Percentiles rank a stretch among this genome's conserved stretches.
Evolutionary conservation across 1,140 invertebrate species (phyloP).

Genomic region (Drosophila pallidifrons): DNA sequence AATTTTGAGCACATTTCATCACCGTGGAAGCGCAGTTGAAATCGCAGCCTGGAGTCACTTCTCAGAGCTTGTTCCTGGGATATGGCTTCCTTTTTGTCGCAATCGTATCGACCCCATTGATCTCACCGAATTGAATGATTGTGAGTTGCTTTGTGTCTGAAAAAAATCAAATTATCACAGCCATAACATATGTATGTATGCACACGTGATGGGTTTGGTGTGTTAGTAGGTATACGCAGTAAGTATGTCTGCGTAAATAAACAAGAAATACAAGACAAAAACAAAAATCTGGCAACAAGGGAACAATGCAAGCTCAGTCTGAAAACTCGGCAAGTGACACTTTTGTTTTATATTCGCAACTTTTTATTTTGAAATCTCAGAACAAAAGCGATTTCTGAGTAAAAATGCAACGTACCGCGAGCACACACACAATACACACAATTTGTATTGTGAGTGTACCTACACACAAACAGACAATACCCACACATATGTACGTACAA

Average conservation of each 20-base stretch:
- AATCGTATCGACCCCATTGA: constrained; percentile 78
- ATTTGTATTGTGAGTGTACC: constrained; percentile 42
- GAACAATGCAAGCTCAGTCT: constrained; percentile 72
- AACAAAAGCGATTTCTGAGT: constrained; percentile 76
- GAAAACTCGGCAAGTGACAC: constrained; percentile 67
- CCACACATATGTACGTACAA: neutral
- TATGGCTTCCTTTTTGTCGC: constrained; percentile 68
- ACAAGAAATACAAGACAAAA: constrained; percentile 4
- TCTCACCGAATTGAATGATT: constrained; percentile 83
- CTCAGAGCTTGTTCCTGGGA: constrained; percentile 7
- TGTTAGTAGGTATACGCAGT: neutral
- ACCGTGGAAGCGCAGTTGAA: constrained; percentile 13
- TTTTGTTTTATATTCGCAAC: constrained; percentile 82
- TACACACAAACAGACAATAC: neutral
- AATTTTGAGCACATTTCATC: constrained; percentile 78
- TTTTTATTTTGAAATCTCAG: constrained; percentile 71
- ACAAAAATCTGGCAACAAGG: constrained; percentile 38
- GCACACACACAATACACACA: constrained; percentile 30
- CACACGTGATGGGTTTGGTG: neutral
- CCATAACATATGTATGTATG: constrained; percentile 13
- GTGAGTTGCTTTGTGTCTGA: constrained; percentile 48
- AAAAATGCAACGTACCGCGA: constrained; percentile 56
- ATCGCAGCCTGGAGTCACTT: neutral
- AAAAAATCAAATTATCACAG: constrained; percentile 49
- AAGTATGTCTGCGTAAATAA: constrained; percentile 1